Conservation (phyloP, 2,888 invertebrate genomes). For the Asteroscopus sphinx region DNA sequence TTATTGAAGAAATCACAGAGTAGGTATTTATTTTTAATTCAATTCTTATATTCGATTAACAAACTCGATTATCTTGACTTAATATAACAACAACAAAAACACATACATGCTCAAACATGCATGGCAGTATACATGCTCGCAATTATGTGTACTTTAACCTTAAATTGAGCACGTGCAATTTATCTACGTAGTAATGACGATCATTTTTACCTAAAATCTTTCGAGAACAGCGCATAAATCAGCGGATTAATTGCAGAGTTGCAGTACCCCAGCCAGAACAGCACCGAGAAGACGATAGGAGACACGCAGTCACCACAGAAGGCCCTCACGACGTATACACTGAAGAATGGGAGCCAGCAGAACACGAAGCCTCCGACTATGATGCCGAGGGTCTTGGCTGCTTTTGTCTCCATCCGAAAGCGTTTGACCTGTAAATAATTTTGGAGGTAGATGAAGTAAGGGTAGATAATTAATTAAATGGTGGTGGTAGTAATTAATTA, state of each 20-base stretch:
- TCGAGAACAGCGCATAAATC: constrained; percentile 98
- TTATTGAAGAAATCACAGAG: too few relatives aligned
- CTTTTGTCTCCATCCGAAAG: constrained; percentile 98
- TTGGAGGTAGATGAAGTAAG: not conserved
- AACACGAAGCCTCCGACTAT: constrained; percentile 99
- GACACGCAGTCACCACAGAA: constrained; percentile 96
- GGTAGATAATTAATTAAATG: not conserved
- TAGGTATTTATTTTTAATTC: too few relatives aligned
- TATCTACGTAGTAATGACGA: too few relatives aligned
- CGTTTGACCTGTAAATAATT: constrained; percentile 93
- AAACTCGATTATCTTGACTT: too few relatives aligned
- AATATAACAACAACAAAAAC: too few relatives aligned
- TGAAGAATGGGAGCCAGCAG: constrained; percentile 99
- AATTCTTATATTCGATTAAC: too few relatives aligned
- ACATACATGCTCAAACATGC: too few relatives aligned
- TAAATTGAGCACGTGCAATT: too few relatives aligned
- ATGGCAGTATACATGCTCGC: too few relatives aligned
- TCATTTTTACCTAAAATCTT: constrained; percentile 92
- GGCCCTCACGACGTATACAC: constrained; percentile 97
- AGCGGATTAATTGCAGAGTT: constrained; percentile 99
- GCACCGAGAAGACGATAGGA: constrained; percentile 95
- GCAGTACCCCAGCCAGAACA: constrained; percentile 99
- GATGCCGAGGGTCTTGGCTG: constrained; percentile 98
- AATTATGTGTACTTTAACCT: too few relatives aligned
- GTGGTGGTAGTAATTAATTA: too few relatives aligned